A percentile compares a stretch with the other conserved stretches of the same genome.
Evolutionary conservation across 1,140 invertebrate species (phyloP).

Genomic region (Parasteatoda tepidariorum): DNA sequence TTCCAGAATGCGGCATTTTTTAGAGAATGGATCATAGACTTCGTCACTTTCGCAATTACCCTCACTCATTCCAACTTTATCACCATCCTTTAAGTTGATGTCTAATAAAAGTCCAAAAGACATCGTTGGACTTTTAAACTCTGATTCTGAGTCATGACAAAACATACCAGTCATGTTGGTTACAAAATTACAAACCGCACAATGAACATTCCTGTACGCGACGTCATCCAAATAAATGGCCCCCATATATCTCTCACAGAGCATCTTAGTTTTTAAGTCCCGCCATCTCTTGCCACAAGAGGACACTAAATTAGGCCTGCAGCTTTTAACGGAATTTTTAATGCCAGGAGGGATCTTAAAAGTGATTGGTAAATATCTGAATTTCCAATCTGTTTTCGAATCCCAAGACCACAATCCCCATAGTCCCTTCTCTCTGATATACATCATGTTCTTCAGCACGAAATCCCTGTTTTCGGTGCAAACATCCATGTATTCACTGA

Average conservation of each 20-base stretch:
- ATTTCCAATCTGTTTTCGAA: conserved; percentile 39
- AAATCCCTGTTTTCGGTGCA: conserved; percentile 39
- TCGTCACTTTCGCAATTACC: conserved; percentile 61
- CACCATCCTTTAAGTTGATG: conserved; percentile 24
- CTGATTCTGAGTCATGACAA: neutral
- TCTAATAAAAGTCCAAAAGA: conserved; percentile 37
- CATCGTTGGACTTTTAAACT: conserved; percentile 53
- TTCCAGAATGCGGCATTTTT: conserved; percentile 70
- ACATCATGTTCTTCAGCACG: conserved; percentile 46
- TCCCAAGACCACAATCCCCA: conserved; percentile 51
- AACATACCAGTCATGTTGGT: conserved; percentile 9
- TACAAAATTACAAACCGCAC: conserved; percentile 71
- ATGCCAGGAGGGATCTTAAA: neutral
- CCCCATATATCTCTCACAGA: conserved; percentile 23
- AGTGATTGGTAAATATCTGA: conserved; percentile 4
- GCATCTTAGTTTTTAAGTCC: neutral
- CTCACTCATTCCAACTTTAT: conserved; percentile 26
- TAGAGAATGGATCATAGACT: conserved; percentile 73
- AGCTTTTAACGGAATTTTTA: conserved; percentile 3
- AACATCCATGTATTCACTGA: neutral
- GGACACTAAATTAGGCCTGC: conserved; percentile 11
- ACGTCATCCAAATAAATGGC: conserved; percentile 11
- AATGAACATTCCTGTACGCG: conserved; percentile 72
- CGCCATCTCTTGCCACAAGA: conserved; percentile 7
- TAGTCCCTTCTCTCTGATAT: conserved; percentile 25